Evolutionary conservation across 2,797 vertebrate genomes (phyloP).

Genomic region (Kryptolebias ocellatus): DNA sequence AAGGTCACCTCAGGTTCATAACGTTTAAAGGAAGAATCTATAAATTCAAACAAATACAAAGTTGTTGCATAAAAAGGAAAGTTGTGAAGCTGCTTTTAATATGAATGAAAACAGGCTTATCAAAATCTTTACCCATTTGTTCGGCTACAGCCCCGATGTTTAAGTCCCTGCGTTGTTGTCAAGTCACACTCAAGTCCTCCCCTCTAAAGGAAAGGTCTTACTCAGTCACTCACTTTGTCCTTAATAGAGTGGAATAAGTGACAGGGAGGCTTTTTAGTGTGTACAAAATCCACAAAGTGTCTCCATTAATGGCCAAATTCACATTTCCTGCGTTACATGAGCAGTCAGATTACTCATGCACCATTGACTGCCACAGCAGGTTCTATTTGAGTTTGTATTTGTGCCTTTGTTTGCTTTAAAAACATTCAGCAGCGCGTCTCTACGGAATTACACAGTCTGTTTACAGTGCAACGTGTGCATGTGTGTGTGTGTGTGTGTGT

Average conservation of each 20-base stretch:
- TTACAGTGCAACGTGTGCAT: constrained; percentile 26
- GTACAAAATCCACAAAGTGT: constrained; percentile 13
- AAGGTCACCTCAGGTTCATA: too few species aligned
- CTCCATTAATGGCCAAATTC: constrained; percentile 13
- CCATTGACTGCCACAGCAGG: constrained; percentile 38
- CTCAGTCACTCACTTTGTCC: constrained; percentile 19
- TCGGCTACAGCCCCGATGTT: neutral
- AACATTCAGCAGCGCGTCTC: constrained; percentile 35
- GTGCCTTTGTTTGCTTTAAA: constrained; percentile 40
- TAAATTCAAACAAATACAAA: too few species aligned
- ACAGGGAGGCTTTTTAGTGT: constrained; percentile 6
- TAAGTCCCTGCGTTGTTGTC: neutral
- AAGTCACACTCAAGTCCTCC: constrained; percentile 7
- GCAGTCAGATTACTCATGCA: constrained; percentile 36
- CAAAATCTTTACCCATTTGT: too few species aligned
- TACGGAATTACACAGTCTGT: constrained; percentile 26
- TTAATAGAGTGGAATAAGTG: constrained; percentile 1
- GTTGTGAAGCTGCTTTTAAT: too few species aligned
- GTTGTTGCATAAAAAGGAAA: too few species aligned
- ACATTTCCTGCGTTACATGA: constrained; percentile 21
- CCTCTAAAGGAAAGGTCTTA: constrained; percentile 30
- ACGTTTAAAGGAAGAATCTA: too few species aligned
- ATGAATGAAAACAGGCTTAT: too few species aligned
- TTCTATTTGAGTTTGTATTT: constrained; percentile 27
- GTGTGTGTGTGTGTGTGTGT: constrained; percentile 55